A percentile compares a stretch with the other conserved stretches of the same genome.
Evolutionary conservation across 2,888 invertebrate species (phyloP).

Genomic region (Agriopis leucophaearia): DNA sequence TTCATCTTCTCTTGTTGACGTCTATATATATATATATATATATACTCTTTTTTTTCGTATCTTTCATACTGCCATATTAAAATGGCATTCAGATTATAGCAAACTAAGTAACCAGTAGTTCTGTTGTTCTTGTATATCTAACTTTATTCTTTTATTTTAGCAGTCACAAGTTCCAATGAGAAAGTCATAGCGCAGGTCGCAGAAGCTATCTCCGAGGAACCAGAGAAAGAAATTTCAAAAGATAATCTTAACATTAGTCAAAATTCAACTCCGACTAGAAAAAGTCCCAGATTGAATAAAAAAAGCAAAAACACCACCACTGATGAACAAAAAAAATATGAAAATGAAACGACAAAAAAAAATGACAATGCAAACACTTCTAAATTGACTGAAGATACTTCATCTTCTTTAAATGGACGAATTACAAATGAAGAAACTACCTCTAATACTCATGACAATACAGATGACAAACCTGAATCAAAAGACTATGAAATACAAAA

Average conservation of each 20-base stretch:
- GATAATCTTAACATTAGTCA: conserved; percentile 44
- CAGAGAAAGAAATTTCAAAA: conserved; percentile 52
- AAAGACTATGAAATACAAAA: conserved; percentile 39
- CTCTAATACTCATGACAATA: conserved; percentile 9
- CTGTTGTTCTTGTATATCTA: neutral
- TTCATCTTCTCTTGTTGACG: too few relatives aligned
- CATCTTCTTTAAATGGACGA: conserved; percentile 8
- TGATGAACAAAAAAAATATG: conserved; percentile 26
- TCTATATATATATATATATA: too few relatives aligned
- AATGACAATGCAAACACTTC: conserved; percentile 18
- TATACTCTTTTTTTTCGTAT: too few relatives aligned
- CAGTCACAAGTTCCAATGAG: conserved; percentile 20
- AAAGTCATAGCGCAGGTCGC: conserved; percentile 29
- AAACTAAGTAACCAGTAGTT: neutral
- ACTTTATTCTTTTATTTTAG: conserved; percentile 31
- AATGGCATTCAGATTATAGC: neutral
- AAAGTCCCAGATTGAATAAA: conserved; percentile 59
- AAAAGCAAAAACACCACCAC: conserved; percentile 48
- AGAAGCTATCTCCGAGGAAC: conserved; percentile 67
- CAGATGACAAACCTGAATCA: conserved; percentile 26
- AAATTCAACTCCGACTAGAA: conserved; percentile 45
- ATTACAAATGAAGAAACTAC: neutral
- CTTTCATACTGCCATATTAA: too few relatives aligned
- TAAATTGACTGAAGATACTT: conserved; percentile 13
- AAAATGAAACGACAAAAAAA: conserved; percentile 19